Evolutionary conservation across 2,113 vertebrate species (phyloP).

Genomic region (Ondatra zibethicus): DNA sequence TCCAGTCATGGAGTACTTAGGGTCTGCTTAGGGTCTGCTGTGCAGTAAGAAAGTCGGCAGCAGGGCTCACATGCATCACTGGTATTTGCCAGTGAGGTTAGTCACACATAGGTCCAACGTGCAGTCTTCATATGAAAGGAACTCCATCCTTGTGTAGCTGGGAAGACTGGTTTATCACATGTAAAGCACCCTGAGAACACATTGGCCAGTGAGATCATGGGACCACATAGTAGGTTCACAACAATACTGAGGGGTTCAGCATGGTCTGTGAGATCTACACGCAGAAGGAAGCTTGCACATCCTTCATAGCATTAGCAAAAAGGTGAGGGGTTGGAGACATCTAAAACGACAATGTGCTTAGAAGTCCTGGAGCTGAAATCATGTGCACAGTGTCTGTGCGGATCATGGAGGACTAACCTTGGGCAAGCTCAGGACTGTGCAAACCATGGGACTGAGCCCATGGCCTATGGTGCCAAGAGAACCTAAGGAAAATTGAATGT

Average conservation of each 20-base stretch:
- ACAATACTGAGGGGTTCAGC: not conserved
- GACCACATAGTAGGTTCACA: too few species aligned
- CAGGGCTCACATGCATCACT: not conserved
- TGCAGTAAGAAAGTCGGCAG: not conserved
- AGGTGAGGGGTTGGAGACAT: too few species aligned
- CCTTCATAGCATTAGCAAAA: not conserved
- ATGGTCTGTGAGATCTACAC: not conserved
- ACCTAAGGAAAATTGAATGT: not conserved
- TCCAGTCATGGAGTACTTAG: not conserved
- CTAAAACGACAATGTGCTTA: not conserved
- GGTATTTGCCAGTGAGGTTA: not conserved
- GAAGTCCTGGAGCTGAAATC: not conserved
- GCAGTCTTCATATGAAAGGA: not conserved
- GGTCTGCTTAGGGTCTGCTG: too few species aligned
- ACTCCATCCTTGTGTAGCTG: not conserved
- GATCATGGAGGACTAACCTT: not conserved
- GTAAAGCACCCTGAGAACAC: not conserved
- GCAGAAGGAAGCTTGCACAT: not conserved
- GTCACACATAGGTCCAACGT: not conserved
- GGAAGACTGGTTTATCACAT: not conserved
- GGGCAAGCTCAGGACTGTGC: not conserved
- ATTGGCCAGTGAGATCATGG: not conserved
- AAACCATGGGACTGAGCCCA: rapidly evolving
- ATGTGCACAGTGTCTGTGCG: rapidly evolving
- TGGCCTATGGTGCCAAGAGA: not conserved